Percentiles rank a stretch among this genome's conserved stretches.
Evolutionary conservation across 2,113 vertebrate genomes (phyloP).

Genomic region (Ceyx cyanopectus): DNA sequence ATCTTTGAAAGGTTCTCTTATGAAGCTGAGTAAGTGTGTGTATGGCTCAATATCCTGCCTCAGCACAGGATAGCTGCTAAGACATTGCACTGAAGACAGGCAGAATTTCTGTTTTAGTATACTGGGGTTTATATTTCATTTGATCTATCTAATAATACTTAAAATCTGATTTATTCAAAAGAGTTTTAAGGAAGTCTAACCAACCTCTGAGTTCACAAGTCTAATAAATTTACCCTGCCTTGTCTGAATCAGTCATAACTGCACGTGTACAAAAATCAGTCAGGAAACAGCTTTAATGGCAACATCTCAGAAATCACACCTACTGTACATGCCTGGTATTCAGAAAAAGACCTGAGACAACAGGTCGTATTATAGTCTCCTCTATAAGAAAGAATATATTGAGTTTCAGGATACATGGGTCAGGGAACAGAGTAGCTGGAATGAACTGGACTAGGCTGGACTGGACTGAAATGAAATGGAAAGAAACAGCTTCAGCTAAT

Average conservation of each 20-base stretch:
- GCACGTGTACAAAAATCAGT: rapidly evolving
- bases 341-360: background rate
- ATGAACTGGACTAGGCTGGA: background rate
- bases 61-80: background rate
- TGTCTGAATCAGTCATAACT: background rate
- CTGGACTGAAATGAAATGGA: background rate
- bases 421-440: background rate
- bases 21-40: background rate
- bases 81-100: background rate
- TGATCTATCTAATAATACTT: background rate
- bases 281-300: background rate
- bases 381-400: background rate
- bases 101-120: background rate
- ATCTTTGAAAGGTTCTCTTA: background rate
- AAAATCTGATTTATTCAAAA: background rate
- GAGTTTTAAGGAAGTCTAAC: background rate
- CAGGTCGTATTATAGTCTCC: background rate
- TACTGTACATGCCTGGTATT: background rate
- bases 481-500: background rate
- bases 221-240: background rate
- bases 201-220: background rate
- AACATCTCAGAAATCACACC: background rate
- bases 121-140: background rate
- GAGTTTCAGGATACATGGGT: background rate
- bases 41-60: background rate